Percentiles rank a stretch among this genome's conserved stretches.
These are phyloP conservation scores for Myxocyprinus asiaticus DNA, from an alignment of 2,113 vertebrate genomes.

Conservation along the genomic window DNA sequence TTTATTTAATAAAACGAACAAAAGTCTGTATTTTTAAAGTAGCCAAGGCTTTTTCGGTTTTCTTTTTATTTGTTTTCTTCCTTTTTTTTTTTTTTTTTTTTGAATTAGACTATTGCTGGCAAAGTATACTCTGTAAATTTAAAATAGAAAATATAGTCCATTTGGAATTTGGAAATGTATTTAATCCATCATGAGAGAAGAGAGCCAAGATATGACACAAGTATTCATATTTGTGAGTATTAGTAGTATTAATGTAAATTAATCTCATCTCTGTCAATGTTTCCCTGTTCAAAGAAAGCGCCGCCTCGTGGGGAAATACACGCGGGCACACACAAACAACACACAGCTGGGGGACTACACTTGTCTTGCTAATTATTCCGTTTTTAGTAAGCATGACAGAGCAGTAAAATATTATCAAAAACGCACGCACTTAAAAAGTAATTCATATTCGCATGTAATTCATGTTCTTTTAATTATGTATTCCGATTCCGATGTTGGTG, in stretches of 20 bases:
- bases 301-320: conserved; percentile 41
- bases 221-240: neutral
- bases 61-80: neutral
- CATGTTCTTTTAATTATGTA: conserved; percentile 12
- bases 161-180: neutral
- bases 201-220: neutral
- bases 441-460: conserved; percentile 36
- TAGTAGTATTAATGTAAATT: conserved; percentile 15
- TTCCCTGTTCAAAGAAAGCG: conserved; percentile 26
- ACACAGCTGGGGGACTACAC: neutral
- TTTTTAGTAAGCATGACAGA: neutral
- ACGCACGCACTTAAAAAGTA: neutral
- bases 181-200: neutral
- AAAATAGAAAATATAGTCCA: neutral
- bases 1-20: no score
- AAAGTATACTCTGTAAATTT: no score
- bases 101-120: neutral
- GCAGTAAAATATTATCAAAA: conserved; percentile 35
- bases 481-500: no score
- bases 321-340: neutral
- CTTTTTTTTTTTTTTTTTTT: neutral
- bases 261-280: neutral
- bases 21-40: no score
- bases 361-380: neutral
- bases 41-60: no score